Evolutionary conservation across 2,797 vertebrate species (phyloP).

Genomic region (Atherinosoma microstoma): DNA sequence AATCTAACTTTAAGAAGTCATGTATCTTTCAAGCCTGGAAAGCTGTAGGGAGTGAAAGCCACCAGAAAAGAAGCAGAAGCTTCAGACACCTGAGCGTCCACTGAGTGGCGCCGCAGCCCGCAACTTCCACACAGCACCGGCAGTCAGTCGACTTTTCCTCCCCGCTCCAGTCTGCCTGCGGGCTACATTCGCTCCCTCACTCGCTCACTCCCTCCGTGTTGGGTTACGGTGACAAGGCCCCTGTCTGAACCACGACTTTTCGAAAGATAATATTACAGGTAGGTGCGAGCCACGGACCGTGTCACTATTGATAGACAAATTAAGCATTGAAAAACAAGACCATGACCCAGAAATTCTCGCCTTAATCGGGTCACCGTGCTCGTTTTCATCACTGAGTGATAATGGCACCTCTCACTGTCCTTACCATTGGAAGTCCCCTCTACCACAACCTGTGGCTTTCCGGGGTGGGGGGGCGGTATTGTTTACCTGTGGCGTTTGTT

Average conservation of each 20-base stretch:
- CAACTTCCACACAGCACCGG: constrained; percentile 40
- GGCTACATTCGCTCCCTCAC: constrained; percentile 35
- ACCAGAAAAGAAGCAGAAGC: not conserved
- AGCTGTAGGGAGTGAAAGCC: constrained; percentile 14
- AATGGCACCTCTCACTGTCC: constrained; percentile 73
- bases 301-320: constrained; percentile 78
- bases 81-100: constrained; percentile 66
- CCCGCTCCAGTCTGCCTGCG: constrained; percentile 38
- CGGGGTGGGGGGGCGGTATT: constrained; percentile 1
- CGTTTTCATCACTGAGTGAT: constrained; percentile 73
- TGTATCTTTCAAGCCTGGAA: constrained; percentile 14
- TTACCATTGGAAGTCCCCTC: constrained; percentile 66
- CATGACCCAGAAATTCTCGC: constrained; percentile 77
- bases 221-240: constrained; percentile 93
- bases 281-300: constrained; percentile 89
- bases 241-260: constrained; percentile 89
- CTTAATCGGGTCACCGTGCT: constrained; percentile 79
- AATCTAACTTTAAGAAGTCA: constrained; percentile 11
- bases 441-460: constrained; percentile 70
- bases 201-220: constrained; percentile 76
- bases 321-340: constrained; percentile 78
- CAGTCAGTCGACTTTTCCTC: constrained; percentile 11
- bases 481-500: constrained; percentile 63
- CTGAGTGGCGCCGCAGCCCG: constrained; percentile 86
- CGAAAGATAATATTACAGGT: constrained; percentile 96